Conservation (phyloP, 2,797 vertebrate genomes). For the Microhierax caerulescens region DNA sequence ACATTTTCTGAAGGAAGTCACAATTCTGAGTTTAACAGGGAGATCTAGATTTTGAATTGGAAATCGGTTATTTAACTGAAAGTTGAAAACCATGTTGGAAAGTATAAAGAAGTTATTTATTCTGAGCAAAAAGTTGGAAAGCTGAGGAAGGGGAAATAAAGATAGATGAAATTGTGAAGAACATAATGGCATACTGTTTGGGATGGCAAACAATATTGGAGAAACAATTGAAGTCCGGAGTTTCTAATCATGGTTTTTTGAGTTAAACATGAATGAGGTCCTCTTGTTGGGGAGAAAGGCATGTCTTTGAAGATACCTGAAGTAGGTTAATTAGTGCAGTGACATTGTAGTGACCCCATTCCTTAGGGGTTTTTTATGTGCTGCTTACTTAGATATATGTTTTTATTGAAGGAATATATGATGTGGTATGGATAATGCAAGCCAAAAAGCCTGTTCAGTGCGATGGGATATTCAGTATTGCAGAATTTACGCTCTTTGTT, state of each 20-base stretch:
- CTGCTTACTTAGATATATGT: not conserved
- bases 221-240: not conserved
- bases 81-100: not conserved
- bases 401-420: not conserved
- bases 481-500: not conserved
- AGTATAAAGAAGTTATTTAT: not conserved
- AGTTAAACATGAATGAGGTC: not conserved
- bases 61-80: not conserved
- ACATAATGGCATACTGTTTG: not conserved
- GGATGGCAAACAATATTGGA: not conserved
- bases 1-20: not conserved
- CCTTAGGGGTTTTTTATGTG: not conserved
- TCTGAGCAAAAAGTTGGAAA: not conserved
- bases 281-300: not conserved
- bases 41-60: not conserved
- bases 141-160: not conserved
- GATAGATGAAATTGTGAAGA: not conserved
- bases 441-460: not conserved
- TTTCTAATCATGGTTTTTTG: not conserved
- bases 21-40: not conserved
- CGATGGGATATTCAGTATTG: not conserved
- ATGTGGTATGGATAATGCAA: not conserved
- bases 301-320: not conserved
- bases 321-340: not conserved
- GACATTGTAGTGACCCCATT: not conserved